phyloP scores from a whole-genome alignment of 2,113 vertebrate species.

The Amblyornis subalaris region DNA sequence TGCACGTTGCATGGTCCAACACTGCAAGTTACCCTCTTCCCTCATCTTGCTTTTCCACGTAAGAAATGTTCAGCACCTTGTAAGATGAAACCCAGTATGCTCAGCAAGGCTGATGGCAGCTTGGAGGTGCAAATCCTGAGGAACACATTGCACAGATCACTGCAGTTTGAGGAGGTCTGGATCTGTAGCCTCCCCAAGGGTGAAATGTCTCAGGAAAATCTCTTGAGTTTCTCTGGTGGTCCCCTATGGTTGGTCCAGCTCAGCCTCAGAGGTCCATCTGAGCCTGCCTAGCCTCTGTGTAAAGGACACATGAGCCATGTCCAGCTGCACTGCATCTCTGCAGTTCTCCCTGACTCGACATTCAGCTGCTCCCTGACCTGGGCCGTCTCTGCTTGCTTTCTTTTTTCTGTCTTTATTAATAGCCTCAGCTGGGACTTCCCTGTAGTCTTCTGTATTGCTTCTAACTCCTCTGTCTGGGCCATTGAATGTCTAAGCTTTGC shows the following conservation, averaged over 20 bases:
- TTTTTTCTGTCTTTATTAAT: neutral
- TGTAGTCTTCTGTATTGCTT: neutral
- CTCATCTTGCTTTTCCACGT: neutral
- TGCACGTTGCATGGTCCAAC: neutral
- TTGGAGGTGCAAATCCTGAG: neutral
- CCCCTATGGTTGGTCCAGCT: neutral
- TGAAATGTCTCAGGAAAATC: neutral
- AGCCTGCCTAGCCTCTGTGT: neutral
- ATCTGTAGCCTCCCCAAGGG: neutral
- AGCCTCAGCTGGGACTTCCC: neutral
- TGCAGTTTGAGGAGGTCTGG: neutral
- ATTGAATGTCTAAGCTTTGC: neutral
- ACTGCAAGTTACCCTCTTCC: neutral
- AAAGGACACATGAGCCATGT: neutral
- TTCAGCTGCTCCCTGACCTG: neutral
- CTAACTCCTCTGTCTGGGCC: neutral
- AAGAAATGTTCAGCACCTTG: neutral
- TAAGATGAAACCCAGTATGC: neutral
- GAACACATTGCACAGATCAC: neutral
- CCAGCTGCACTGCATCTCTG: neutral
- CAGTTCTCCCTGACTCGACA: neutral
- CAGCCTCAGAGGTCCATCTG: rapidly evolving
- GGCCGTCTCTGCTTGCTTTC: neutral
- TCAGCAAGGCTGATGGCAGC: neutral
- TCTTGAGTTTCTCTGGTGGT: neutral